Evolutionary conservation across 2,113 vertebrate species (phyloP).

Genomic region (Onychostoma macrolepis): DNA sequence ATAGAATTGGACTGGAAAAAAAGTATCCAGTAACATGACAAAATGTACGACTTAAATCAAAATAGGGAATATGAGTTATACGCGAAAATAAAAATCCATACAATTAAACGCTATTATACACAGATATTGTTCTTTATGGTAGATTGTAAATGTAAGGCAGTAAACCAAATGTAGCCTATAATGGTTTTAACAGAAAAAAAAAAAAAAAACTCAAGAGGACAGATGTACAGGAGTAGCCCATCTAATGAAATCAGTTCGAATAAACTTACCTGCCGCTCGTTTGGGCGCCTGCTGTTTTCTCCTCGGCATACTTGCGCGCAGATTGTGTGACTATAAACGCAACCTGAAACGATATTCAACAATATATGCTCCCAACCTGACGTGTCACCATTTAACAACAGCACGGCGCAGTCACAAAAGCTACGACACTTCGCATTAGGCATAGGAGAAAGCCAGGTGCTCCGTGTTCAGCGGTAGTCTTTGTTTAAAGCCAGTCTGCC

Average conservation of each 20-base stretch:
- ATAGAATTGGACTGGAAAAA: neutral
- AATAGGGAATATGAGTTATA: too few relatives aligned
- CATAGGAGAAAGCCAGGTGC: conserved; percentile 17
- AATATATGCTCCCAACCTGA: conserved; percentile 11
- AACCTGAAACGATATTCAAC: neutral
- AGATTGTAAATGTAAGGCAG: neutral
- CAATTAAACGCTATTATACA: neutral
- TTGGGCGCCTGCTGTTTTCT: conserved; percentile 98
- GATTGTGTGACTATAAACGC: neutral
- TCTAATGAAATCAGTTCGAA: conserved; percentile 4
- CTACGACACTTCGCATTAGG: neutral
- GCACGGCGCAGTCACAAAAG: neutral
- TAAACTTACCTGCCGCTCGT: conserved; percentile 91
- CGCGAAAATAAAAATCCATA: neutral
- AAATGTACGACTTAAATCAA: neutral
- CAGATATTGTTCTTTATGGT: neutral
- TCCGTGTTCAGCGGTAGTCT: conserved; percentile 15
- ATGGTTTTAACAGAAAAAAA: neutral
- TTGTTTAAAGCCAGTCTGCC: conserved; percentile 40
- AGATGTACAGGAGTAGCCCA: conserved; percentile 14
- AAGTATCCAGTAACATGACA: neutral
- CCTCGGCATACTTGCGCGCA: conserved; percentile 84
- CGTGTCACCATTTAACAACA: neutral
- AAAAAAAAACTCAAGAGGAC: neutral
- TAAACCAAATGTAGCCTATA: neutral